A percentile compares a stretch with the other conserved stretches of the same genome.
phyloP scores from a whole-genome alignment of 2,888 invertebrate species.

The Antheraea assamensis region DNA sequence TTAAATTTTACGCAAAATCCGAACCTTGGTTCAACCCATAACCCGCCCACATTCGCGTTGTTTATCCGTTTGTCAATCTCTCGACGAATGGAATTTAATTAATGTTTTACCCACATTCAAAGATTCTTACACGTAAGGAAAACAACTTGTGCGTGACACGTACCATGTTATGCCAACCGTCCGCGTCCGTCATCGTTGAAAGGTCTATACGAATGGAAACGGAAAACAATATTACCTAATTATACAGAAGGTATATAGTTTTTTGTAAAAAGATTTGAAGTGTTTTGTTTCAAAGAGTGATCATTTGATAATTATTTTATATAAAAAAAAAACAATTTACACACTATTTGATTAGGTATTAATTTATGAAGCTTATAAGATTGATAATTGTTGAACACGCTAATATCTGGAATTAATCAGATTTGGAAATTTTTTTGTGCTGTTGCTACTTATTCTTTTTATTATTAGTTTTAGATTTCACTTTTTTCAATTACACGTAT shows the following conservation, averaged over 20 bases:
- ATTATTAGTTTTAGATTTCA: too few relatives aligned
- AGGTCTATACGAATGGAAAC: slow-evolving; percentile 24
- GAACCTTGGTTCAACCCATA: slow-evolving; percentile 6
- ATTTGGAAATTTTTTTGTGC: too few relatives aligned
- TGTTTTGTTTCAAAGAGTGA: neutral
- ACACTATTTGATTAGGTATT: too few relatives aligned
- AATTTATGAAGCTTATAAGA: too few relatives aligned
- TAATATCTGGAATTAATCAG: too few relatives aligned
- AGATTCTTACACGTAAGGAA: slow-evolving; percentile 30
- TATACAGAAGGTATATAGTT: neutral
- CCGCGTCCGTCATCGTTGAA: slow-evolving; percentile 39
- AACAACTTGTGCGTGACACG: slow-evolving; percentile 32
- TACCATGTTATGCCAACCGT: slow-evolving; percentile 41
- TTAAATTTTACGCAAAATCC: neutral
- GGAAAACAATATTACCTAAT: slow-evolving; percentile 16
- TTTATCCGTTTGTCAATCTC: slow-evolving; percentile 13
- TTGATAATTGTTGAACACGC: too few relatives aligned
- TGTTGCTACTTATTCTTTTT: too few relatives aligned
- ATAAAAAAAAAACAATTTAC: neutral
- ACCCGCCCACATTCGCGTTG: slow-evolving; percentile 2
- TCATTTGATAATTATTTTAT: neutral
- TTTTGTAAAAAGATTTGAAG: neutral
- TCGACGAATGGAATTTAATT: slow-evolving; percentile 10
- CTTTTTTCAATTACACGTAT: too few relatives aligned
- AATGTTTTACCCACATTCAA: slow-evolving; percentile 17